phyloP scores from a whole-genome alignment of 2,888 invertebrate species.

The Philaethria dido region DNA sequence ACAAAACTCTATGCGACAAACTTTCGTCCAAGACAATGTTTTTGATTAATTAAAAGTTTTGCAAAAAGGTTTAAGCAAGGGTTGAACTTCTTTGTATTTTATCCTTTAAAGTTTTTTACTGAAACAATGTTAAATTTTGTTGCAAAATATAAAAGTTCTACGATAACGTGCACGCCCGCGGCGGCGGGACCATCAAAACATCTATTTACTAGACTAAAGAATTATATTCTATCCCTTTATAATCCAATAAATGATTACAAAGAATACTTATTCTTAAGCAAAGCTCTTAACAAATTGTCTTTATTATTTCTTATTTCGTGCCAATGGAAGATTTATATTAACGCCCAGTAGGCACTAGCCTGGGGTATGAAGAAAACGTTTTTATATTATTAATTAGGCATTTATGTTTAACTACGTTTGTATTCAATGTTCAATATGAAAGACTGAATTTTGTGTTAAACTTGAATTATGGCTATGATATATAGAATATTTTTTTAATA shows the following conservation, averaged over 20 bases:
- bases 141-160: conserved; percentile 80
- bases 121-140: conserved; percentile 21
- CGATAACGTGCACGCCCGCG: conserved; percentile 79
- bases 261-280: conserved; percentile 10
- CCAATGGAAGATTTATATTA: conserved; percentile 1
- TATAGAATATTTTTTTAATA: neutral
- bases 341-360: conserved; percentile 1
- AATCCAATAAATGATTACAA: conserved; percentile 12
- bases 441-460: neutral
- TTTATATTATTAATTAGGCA: conserved; percentile 6
- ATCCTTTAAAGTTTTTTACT: conserved; percentile 60
- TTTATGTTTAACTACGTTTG: neutral
- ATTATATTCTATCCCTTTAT: conserved; percentile 17
- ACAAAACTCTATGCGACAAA: conserved; percentile 25
- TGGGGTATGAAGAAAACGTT: conserved; percentile 4
- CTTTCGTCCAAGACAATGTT: conserved; percentile 39
- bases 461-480: neutral
- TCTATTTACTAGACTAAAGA: conserved; percentile 20
- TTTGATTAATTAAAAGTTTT: conserved; percentile 81
- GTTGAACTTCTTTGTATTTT: conserved; percentile 80
- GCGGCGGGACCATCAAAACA: conserved; percentile 65
- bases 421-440: neutral
- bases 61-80: conserved; percentile 74
- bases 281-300: conserved; percentile 7
- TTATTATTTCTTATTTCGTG: conserved; percentile 8